Evolutionary conservation across 2,113 vertebrate species (phyloP).

Genomic region (Thunnus maccoyii): DNA sequence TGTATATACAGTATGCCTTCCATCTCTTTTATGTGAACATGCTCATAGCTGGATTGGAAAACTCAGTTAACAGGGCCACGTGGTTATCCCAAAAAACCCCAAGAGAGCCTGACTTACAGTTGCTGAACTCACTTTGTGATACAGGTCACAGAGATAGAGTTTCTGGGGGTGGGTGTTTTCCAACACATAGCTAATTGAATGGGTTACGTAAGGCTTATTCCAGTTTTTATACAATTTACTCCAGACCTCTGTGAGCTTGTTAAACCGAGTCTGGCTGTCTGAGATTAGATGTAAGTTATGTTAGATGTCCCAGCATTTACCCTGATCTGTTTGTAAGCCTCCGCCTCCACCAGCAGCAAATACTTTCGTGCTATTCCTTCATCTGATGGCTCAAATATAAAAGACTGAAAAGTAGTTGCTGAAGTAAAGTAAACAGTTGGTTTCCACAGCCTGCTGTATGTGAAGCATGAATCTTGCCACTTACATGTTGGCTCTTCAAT

Average conservation of each 20-base stretch:
- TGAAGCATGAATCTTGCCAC: background rate
- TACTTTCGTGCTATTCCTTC: background rate
- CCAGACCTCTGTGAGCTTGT: slow-evolving; percentile 1
- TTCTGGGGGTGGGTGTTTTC: background rate
- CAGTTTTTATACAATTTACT: background rate
- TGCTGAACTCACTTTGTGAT: slow-evolving; percentile 15
- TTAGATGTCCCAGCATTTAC: background rate
- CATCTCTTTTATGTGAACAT: background rate
- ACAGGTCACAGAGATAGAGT: background rate
- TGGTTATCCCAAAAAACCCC: background rate
- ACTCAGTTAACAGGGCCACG: background rate
- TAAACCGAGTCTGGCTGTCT: slow-evolving; percentile 12
- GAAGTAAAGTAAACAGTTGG: background rate
- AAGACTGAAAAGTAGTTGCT: slow-evolving; percentile 26
- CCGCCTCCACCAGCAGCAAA: background rate
- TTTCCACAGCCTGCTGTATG: background rate
- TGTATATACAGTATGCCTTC: background rate
- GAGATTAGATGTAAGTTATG: slow-evolving; percentile 2
- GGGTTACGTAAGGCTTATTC: background rate
- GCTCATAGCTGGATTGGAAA: background rate
- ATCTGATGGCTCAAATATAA: slow-evolving; percentile 26
- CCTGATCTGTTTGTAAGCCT: background rate
- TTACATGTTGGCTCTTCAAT: slow-evolving; percentile 11
- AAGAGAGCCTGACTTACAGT: background rate
- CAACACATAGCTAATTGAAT: background rate